Evolutionary conservation across 2,888 invertebrate species (phyloP), one percentile per base, ranked within the genome.

Genomic region (Leptopilina syphax): DNA sequence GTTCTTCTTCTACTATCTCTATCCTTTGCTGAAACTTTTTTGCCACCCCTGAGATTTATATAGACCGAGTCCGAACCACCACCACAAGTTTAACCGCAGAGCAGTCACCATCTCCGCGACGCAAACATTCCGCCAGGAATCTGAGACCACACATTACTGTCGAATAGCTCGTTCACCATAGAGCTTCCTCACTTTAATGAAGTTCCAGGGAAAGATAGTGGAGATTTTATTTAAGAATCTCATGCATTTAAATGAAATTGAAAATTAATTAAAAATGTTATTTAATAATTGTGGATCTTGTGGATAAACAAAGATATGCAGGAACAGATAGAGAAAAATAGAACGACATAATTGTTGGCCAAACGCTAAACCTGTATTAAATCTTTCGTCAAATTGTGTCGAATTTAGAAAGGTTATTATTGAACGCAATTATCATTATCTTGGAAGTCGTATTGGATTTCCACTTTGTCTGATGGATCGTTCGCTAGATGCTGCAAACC

Each of bases 61-160:
- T 68, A 12, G 68, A 24, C 24, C 8, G 44, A 50, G 68, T 68
- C 50, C 68, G 68, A 68, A 68, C 66, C 47, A 68, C 68, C 47
- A 24, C 47, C 68, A 18, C 68, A 68, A 68, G 24, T 47, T 68
- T 12, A 5, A 50, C 68, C 50, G 12, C 68, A 68, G 47, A 18
- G 24, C 18, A 68, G 68, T 47, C 68, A 47, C 68, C 44, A 44
- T 47, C 44, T 24, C 47, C 9, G 12, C 50, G 68, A 47, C 47
- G 68, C 68, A 68, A 68, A 47, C 44, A 24, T 68, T 68, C 68
- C 47, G 68, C 47, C 6, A 50, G 68, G 68, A 68, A 68, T 68
- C 47, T 47, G 47, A 68, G 68, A 68, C 50, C 68, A 68, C 68
- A 50, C 68, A 68, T 68, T 68, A 68, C 68, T 68, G 68, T 68